Evolutionary conservation across 23 tunicate genomes (phyloP).

Genomic region (Aplidium turbinatum): DNA sequence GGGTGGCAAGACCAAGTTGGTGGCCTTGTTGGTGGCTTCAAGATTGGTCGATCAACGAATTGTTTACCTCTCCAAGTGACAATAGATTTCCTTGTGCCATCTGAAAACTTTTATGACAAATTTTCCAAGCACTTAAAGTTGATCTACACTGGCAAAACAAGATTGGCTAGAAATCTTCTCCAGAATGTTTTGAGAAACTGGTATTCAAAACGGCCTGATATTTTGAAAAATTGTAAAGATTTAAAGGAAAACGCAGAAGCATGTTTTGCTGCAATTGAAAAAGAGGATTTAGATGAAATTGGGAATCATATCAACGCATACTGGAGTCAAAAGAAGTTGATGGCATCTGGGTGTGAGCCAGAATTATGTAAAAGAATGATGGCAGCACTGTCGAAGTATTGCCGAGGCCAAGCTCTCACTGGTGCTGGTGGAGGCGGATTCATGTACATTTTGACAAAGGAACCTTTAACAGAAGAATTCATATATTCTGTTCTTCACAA

Average conservation of each 20-base stretch:
- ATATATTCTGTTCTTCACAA: constrained; percentile 27
- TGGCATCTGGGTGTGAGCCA: constrained; percentile 98
- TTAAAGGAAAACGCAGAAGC: constrained; percentile 59
- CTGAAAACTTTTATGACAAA: constrained; percentile 38
- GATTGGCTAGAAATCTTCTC: constrained; percentile 83
- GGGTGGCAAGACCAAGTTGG: constrained; percentile 99
- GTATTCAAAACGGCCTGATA: constrained; percentile 63
- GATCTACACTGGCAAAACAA: constrained; percentile 87
- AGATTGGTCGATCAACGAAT: constrained; percentile 47
- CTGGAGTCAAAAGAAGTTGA: constrained; percentile 85
- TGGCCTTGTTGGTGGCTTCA: constrained; percentile 80
- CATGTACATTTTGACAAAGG: constrained; percentile 64
- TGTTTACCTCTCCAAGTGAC: constrained; percentile 54
- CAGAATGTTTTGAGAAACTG: constrained; percentile 89
- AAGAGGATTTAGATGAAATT: constrained; percentile 25
- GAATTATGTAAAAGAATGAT: constrained; percentile 63
- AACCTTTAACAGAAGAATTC: constrained; percentile 33
- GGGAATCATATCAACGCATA: constrained; percentile 67
- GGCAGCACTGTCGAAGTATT: constrained; percentile 33
- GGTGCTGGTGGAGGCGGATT: constrained; percentile 99
- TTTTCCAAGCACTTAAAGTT: constrained; percentile 56
- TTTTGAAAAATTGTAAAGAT: constrained; percentile 51
- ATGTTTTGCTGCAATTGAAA: constrained; percentile 52
- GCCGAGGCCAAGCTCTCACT: constrained; percentile 54
- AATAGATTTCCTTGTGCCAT: constrained; percentile 29